Evolutionary conservation across 2,113 vertebrate species (phyloP).

Genomic region (Hyla sarda): DNA sequence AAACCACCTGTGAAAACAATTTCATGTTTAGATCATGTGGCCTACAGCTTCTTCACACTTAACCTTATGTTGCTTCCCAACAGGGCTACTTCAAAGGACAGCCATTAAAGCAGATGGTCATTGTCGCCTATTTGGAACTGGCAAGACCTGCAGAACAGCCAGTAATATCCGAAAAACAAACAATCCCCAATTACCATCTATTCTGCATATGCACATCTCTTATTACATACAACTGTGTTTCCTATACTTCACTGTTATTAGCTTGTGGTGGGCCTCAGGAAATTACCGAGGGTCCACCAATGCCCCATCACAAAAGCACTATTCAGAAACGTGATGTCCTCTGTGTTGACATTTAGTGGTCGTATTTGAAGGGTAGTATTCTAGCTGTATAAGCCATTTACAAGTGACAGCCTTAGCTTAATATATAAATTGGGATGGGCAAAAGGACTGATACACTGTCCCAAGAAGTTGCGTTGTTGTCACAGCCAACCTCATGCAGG

Average conservation of each 20-base stretch:
- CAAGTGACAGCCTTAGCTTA: background rate
- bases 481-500: background rate
- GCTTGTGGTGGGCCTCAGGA: background rate
- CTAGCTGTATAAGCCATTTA: background rate
- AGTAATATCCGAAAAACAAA: slow-evolving; percentile 25
- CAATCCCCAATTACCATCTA: background rate
- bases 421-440: background rate
- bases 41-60: slow-evolving; percentile 45
- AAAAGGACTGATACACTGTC: background rate
- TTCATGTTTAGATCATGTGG: slow-evolving; percentile 30
- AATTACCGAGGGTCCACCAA: background rate
- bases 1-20: slow-evolving; percentile 55
- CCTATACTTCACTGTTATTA: background rate
- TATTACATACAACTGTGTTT: background rate
- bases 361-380: background rate
- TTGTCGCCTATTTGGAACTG: background rate
- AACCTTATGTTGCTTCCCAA: slow-evolving; percentile 48
- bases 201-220: background rate
- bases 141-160: slow-evolving; percentile 8
- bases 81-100: slow-evolving; percentile 45
- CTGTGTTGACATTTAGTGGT: background rate
- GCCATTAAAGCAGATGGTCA: slow-evolving; percentile 47
- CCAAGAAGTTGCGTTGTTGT: background rate
- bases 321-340: background rate
- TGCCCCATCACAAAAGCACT: background rate